Base-by-base conservation (phyloP, 2,888 invertebrate species). In the Limnephilus marmoratus region DNA sequence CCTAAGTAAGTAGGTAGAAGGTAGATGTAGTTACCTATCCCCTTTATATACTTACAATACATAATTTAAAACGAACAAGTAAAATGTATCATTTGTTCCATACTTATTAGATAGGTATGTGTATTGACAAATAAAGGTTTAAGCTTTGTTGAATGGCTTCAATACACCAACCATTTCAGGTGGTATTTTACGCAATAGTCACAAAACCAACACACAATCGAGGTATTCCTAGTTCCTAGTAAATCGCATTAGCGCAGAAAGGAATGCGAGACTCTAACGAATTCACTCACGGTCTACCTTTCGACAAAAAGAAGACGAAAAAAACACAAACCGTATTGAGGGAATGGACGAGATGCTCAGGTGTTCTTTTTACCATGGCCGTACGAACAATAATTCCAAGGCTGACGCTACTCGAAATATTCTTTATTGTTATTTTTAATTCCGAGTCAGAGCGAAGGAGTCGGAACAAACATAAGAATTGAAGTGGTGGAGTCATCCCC, bases 241-340 rank as follows among this genome's bases (percentile, higher is more conserved):
- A 90, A 37, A 49, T n/a, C 81, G 45, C n/a, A 91, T 86, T 91
- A 18, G 80, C 24, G 41, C 34, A 68, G 49, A 91, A 88, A 88
- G 49, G 88, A 83, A 81, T 83, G 86, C 41, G 31, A 41, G 81
- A 81, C 29, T 81, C 53, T 82, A 92, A 81, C 92, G 92, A 92
- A 92, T 92, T 92, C 92, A 91, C 91, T 92, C 92, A 92, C 92
- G 91, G 91, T 68, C 91, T 87, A 49, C 89, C 89, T 88, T n/a
- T 82, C 45, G 81, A 91, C 85, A 92, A 92, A 82, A 68, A 92
- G 53, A 86, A 93, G 80, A 81, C 18, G 49, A 49, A 91, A 82
- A 81, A 90, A 53, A 87, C 31, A 87, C 53, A 87, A 24, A 49
- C 18, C 34, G 53, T 87, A 37, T 85, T 41, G 85, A 85, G 85